Conservation (phyloP, 2,113 vertebrate genomes). For the Spilogale gracilis region DNA sequence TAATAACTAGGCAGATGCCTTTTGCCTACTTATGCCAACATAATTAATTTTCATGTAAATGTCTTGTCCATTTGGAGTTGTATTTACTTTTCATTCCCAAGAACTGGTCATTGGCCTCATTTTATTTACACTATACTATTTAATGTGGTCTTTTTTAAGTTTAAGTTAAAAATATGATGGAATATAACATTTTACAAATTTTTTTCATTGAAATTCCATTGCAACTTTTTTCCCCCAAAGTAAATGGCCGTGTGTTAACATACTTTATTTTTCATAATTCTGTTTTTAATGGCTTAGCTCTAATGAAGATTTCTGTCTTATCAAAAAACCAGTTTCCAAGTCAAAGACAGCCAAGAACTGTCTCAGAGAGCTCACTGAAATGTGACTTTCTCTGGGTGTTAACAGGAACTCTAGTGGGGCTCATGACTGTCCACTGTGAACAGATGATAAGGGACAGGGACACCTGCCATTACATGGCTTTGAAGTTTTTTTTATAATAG, state of each 20-base stretch:
- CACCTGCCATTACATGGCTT: background rate
- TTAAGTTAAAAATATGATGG: conserved; percentile 29
- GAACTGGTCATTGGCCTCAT: conserved; percentile 10
- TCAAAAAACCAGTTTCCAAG: background rate
- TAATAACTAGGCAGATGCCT: conserved; percentile 68
- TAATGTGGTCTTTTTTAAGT: background rate
- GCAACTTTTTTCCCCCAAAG: background rate
- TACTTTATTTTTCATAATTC: background rate
- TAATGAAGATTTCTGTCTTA: conserved; percentile 41
- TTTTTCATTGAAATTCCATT: background rate
- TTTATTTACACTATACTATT: conserved; percentile 42
- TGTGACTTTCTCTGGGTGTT: background rate
- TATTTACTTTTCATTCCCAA: conserved; percentile 65
- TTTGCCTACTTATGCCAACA: conserved; percentile 27
- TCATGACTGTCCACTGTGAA: background rate
- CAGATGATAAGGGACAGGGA: background rate
- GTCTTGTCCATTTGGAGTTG: conserved; percentile 48
- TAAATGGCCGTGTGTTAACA: background rate
- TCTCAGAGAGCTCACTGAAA: background rate
- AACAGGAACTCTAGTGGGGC: background rate
- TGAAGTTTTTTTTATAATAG: background rate
- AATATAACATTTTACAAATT: background rate
- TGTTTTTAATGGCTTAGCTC: background rate
- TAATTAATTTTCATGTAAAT: conserved; percentile 76
- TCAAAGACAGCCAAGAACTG: background rate